Conservation (phyloP, 2,888 invertebrate genomes). For the Psococerastis gibbosa region DNA sequence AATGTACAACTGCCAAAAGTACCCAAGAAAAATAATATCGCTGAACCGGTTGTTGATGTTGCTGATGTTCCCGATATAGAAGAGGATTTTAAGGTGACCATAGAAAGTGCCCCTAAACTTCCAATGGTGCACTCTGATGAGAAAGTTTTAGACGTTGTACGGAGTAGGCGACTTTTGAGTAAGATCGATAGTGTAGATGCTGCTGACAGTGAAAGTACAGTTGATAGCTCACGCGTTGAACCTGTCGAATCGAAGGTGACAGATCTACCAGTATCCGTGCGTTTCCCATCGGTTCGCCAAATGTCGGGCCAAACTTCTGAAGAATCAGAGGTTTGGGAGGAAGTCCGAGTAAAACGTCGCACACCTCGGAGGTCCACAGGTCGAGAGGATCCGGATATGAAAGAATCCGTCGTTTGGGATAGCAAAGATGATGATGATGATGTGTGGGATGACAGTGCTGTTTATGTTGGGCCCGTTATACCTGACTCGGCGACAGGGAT, state of each 20-base stretch:
- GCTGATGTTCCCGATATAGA: conserved; percentile 5
- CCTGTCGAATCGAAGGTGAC: not conserved
- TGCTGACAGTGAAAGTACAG: not conserved
- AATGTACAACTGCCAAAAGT: conserved; percentile 7
- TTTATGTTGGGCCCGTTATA: conserved; percentile 13
- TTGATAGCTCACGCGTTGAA: conserved; percentile 2
- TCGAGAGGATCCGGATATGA: conserved; percentile 2
- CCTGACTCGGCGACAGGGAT: conserved; percentile 15
- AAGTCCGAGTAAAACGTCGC: conserved; percentile 1
- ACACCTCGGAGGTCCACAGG: conserved; percentile 4
- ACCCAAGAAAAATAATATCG: conserved; percentile 24
- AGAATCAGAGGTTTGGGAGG: conserved; percentile 6
- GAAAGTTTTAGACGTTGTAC: conserved; percentile 1
- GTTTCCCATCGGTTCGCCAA: conserved; percentile 4
- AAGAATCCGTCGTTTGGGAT: conserved; percentile 8
- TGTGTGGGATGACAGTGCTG: conserved; percentile 18
- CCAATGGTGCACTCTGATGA: not conserved
- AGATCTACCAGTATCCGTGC: conserved; percentile 4
- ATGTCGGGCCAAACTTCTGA: conserved; percentile 9
- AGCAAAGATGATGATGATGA: conserved; percentile 9
- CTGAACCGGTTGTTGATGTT: conserved; percentile 15
- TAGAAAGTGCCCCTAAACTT: not conserved
- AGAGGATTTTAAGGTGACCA: conserved; percentile 1
- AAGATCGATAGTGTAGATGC: conserved; percentile 7
- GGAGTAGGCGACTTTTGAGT: not conserved